These are phyloP conservation scores for Spialia ferax DNA, from an alignment of 2,888 invertebrate species.

Conservation along the genomic window DNA sequence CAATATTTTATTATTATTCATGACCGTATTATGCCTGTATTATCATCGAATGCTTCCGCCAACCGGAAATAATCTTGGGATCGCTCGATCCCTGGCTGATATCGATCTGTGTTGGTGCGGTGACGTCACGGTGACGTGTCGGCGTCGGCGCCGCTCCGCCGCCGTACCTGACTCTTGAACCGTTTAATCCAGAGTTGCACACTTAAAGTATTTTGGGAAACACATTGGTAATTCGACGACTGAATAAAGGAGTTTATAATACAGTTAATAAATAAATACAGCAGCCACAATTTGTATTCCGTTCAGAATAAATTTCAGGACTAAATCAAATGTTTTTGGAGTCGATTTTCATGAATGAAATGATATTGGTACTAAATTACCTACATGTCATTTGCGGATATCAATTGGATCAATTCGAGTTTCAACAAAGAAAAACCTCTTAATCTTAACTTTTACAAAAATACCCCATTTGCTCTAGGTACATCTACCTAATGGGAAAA, in stretches of 20 bases:
- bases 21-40: no score
- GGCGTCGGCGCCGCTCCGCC: slow-evolving; percentile 34
- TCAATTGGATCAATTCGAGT: no score
- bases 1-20: no score
- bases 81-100: slow-evolving; percentile 1
- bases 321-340: no score
- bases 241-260: neutral
- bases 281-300: neutral
- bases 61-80: slow-evolving; percentile 12
- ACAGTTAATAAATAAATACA: neutral
- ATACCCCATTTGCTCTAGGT: no score
- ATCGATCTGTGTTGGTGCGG: neutral
- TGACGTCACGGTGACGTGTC: slow-evolving; percentile 21
- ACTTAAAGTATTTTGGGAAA: slow-evolving; percentile 20
- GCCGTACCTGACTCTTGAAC: slow-evolving; percentile 17
- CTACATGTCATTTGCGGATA: no score
- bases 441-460: no score
- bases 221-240: neutral
- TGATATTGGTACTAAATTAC: no score
- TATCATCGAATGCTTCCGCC: neutral
- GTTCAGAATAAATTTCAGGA: neutral
- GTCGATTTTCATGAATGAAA: no score
- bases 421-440: no score
- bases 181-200: neutral
- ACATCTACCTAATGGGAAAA: no score